Evolutionary conservation across 1,140 invertebrate species (phyloP).

Genomic region (Lucilia sericata): DNA sequence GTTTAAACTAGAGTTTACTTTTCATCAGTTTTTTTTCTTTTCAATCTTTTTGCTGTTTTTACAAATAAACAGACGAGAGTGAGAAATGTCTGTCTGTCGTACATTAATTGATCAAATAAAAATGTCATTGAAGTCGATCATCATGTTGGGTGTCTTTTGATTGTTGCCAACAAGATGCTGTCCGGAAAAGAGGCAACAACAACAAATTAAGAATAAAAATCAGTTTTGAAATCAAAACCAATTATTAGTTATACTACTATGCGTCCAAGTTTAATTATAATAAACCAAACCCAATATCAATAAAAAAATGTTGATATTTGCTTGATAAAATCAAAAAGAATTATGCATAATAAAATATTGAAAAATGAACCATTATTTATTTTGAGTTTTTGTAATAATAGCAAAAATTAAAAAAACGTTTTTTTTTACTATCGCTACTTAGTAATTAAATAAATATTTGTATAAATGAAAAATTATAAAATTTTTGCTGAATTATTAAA

Average conservation of each 20-base stretch:
- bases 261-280: too few relatives aligned
- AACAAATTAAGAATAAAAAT: background rate
- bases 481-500: too few relatives aligned
- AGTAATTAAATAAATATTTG: too few relatives aligned
- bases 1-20: too few relatives aligned
- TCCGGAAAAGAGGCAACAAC: too few relatives aligned
- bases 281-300: background rate
- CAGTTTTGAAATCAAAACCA: background rate
- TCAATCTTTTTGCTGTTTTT: background rate
- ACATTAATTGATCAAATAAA: constrained; percentile 17
- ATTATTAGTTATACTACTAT: background rate
- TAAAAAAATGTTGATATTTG: background rate
- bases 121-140: constrained; percentile 16
- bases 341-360: background rate
- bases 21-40: too few relatives aligned
- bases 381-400: background rate
- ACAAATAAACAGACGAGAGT: background rate
- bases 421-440: too few relatives aligned
- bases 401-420: background rate
- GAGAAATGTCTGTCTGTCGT: background rate
- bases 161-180: background rate
- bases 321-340: background rate
- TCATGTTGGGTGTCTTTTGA: constrained; percentile 10
- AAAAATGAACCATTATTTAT: background rate
- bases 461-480: too few relatives aligned